Percentiles rank a stretch among this genome's conserved stretches.
phyloP scores from a whole-genome alignment of 2,113 vertebrate species.

The Paedocypris sp. region DNA sequence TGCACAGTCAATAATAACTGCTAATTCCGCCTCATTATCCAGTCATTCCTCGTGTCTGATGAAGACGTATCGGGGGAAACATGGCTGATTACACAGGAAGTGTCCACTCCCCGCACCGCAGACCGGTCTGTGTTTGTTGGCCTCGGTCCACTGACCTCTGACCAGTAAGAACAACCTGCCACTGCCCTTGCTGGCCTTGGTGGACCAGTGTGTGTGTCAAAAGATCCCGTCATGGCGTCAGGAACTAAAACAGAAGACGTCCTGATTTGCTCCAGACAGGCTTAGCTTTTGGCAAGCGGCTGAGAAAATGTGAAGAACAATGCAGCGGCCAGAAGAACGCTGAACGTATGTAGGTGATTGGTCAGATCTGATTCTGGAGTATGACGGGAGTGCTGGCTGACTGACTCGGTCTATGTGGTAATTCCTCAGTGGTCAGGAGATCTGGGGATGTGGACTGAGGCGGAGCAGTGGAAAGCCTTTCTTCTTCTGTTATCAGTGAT shows the following conservation, averaged over 20 bases:
- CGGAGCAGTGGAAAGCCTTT: not conserved
- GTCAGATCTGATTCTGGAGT: not conserved
- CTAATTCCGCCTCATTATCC: not conserved
- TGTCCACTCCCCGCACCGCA: constrained; percentile 23
- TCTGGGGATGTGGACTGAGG: not conserved
- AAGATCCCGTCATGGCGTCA: not conserved
- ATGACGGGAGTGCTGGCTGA: not conserved
- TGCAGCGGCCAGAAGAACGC: constrained; percentile 8
- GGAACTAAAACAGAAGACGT: not conserved
- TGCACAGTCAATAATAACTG: not conserved
- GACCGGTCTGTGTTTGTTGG: constrained; percentile 25
- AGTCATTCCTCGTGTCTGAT: not conserved
- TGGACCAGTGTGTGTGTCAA: constrained; percentile 7
- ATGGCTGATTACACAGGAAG: constrained; percentile 30
- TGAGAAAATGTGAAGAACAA: not conserved
- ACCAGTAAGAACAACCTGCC: not conserved
- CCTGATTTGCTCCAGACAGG: constrained; percentile 11
- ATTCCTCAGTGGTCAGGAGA: not conserved
- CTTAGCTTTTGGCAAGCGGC: not conserved
- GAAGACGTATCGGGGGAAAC: constrained; percentile 18
- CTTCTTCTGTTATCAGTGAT: not conserved
- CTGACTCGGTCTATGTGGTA: not conserved
- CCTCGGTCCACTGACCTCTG: constrained; percentile 13
- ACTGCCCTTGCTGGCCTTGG: constrained; percentile 20
- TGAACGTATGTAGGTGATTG: constrained; percentile 25